Evolutionary conservation across 2,797 vertebrate genomes (phyloP), one percentile per base, ranked within the genome.

Genomic region (Acipenser ruthenus): DNA sequence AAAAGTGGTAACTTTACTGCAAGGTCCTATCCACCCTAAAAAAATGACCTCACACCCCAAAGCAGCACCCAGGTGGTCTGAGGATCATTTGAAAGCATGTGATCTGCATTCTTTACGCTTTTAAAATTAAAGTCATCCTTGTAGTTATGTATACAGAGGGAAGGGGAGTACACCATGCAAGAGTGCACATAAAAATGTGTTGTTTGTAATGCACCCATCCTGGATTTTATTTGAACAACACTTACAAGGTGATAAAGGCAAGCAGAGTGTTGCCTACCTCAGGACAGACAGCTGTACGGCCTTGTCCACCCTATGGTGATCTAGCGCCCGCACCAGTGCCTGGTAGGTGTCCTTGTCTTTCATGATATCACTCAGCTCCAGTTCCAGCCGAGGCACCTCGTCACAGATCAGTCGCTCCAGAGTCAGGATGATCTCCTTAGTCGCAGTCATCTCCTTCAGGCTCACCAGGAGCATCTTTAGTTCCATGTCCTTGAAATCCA

Each of bases 371-470:
- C 70, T 73, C 37, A 69, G 80, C 0, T 90, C 85, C 1, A 82
- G 85, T 13, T 81, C 83, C 70, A 84, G 73, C 0, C 81, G 73
- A 0, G 83, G 67, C 0, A 74, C 60, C 11, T 88, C 80, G 0
- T 80, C 73, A 37, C 91, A 93, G 37, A 97, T 83, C 70, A 92
- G 83, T 23, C 87, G 88, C 74, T 97, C 95, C 84, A 98, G 80
- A 13, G 92, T 91, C 82, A 93, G 85, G 64, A 96, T 87, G 70
- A 95, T 84, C 11, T 97, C 94, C 70, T 88, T 92, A 4, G 87
- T 89, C 8, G 87, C 78, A 0, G 72, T 73, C 49, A 76, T 72
- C 6, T 91, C 90, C 68, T 89, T 90, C 69, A 92, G 82, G 65
- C 86, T 78, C 15, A 85, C 85, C 12, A 89, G 77, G 65, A 94